These are phyloP conservation scores for Holacanthus passer DNA, from an alignment of 2,113 vertebrate species.

Conservation along the genomic window DNA sequence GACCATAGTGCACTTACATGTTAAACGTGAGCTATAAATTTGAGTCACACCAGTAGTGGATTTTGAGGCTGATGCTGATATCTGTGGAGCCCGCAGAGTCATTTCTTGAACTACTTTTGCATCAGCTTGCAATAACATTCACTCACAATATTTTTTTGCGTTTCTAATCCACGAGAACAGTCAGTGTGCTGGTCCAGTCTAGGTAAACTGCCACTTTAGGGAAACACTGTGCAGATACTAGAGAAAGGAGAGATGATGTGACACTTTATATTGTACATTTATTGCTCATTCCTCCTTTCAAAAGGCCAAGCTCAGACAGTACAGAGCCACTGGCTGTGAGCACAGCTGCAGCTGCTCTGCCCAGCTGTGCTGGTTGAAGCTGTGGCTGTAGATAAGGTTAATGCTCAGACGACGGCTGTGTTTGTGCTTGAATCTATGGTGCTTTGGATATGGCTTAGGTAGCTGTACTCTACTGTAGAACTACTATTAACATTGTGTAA, in stretches of 20 bases:
- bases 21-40: not conserved
- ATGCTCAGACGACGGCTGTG: not conserved
- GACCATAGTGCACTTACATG: not conserved
- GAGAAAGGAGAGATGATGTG: not conserved
- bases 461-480: not conserved
- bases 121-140: too few species aligned
- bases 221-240: not conserved
- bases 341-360: conserved; percentile 1
- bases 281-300: not conserved
- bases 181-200: not conserved
- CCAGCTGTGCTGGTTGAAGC: not conserved
- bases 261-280: conserved; percentile 8
- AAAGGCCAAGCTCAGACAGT: not conserved
- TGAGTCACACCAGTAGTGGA: not conserved
- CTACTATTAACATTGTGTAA: too few species aligned
- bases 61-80: too few species aligned
- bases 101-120: not conserved
- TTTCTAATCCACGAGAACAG: not conserved
- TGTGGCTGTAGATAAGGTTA: not conserved
- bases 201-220: not conserved
- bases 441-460: too few species aligned
- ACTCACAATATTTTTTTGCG: not conserved
- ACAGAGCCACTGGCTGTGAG: not conserved
- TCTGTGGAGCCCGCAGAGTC: too few species aligned
- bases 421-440: not conserved